Base-by-base conservation (phyloP, 2,797 vertebrate genomes). In the Miichthys miiuy region DNA sequence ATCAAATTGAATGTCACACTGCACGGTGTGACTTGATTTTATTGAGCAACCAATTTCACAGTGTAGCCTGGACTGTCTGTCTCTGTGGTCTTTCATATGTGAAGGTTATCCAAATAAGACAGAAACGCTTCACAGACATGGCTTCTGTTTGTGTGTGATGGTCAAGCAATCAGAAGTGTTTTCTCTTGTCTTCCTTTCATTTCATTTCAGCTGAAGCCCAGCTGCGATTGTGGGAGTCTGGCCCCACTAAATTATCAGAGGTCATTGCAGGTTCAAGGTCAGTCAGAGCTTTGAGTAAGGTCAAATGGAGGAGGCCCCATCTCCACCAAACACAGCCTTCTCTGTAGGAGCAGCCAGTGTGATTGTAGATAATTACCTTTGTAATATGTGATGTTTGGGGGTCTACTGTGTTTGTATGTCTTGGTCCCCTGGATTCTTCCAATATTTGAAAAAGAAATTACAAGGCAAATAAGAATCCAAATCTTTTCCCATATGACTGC, bases 351-450 rank as follows among this genome's bases (percentile, higher is more conserved):
- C 51, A 70, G 81, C 68, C 68, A 8, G 77, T 71, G 72, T 89
- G 86, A 91, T 90, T 90, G 83, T 58, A 87, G 83, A 85, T 88
- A 89, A 91, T 94, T 91, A 83, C 80, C 77, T 81, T 72, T 75
- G 67, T 66, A 80, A 90, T 84, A 81, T 88, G 84, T 73, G 66
- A 55, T 68, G 60, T 72, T 66, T 18, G 11, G 55, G 0, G 13
- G 11, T 16, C 11, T n/a, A 30, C 11, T 68, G 48, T 68, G 48
- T 63, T n/a, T 72, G 64, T 85, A 77, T 68, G 68, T 79, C 38
- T 77, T 66, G 79, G 51, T 64, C 75, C n/a, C 8, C 18, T 47
- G 34, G 38, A 18, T 63, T 41, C 11, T 51, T 34, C 54, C 21
- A 38, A 38, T 38, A 38, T 38, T 38, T 9, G 34, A 38, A 38